Base-by-base conservation (phyloP, 2,797 vertebrate species). In the Molossus molossus region DNA sequence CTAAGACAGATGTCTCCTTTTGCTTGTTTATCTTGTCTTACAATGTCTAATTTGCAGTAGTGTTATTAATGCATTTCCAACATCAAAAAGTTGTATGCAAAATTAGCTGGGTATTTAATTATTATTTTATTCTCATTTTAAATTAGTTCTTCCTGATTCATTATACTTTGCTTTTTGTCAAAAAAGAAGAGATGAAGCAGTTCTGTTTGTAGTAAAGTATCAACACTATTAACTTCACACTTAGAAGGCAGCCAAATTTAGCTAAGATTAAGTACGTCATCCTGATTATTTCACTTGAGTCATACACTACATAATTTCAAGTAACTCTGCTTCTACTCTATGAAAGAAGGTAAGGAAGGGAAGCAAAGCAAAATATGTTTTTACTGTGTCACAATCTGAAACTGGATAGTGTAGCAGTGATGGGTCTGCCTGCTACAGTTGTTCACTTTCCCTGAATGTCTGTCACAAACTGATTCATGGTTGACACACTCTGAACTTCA, bases 121-220 rank as follows among this genome's bases (percentile, higher is more conserved):
- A 94, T 87, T 96, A 94, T 60, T 93, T 64, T 81, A 86, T 77
- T 90, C 72, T 97, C 29, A 20, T 48, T 87, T 70, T n/a, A 91
- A 94, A 97, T 91, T 97, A 85, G 79, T 90, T 96, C 85, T 93
- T 12, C 84, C 80, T 90, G 77, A 95, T 95, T 94, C 85, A 94
- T 94, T 95, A 70, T 90, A 75, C 50, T 94, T 90, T 23, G 64
- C 37, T 97, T 92, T 73, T 45, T 60, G 45, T 65, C 94, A 82
- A 79, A 90, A 3, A 89, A 91, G 95, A 80, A 81, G 80, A 92
- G 93, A 96, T 93, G 83, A 97, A 95, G 75, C 60, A 89, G 4
- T 92, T 95, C 83, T 95, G 62, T 92, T 64, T 72, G 29, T 67
- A 81, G 80, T 96, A 93, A 87, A 70, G 11, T 33, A 82, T 50